Evolutionary conservation across 2,888 invertebrate species (phyloP).

Genomic region (Zele albiditarsus): DNA sequence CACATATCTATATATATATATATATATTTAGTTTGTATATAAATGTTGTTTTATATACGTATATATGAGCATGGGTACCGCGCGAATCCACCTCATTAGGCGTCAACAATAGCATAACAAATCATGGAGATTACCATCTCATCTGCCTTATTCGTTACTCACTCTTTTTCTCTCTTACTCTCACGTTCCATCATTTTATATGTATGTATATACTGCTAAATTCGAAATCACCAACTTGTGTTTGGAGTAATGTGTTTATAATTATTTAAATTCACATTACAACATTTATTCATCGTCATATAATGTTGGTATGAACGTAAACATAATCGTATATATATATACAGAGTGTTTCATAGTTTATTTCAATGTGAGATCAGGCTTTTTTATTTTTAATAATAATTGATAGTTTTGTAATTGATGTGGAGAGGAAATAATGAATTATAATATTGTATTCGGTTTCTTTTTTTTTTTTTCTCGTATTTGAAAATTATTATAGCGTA

Average conservation of each 20-base stretch:
- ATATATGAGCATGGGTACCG: constrained; percentile 2
- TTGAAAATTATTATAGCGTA: background rate
- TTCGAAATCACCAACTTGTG: constrained; percentile 44
- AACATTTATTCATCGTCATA: background rate
- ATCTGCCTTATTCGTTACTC: constrained; percentile 47
- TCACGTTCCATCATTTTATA: background rate
- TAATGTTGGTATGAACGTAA: too few species aligned
- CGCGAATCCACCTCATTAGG: constrained; percentile 57
- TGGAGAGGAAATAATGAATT: too few species aligned
- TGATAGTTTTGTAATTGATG: too few species aligned
- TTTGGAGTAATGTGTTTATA: constrained; percentile 62
- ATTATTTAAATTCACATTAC: constrained; percentile 61
- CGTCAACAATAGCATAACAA: constrained; percentile 65
- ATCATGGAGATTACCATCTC: constrained; percentile 64
- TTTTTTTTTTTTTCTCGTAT: background rate
- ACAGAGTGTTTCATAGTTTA: too few species aligned
- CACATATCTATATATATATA: background rate
- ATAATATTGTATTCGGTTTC: too few species aligned
- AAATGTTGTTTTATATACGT: background rate
- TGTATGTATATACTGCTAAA: constrained; percentile 30
- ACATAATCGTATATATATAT: too few species aligned
- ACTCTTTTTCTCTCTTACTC: background rate
- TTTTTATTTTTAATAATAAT: too few species aligned
- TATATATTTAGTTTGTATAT: background rate
- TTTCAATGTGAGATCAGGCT: too few species aligned